A percentile compares a stretch with the other conserved stretches of the same genome.
Conservation (phyloP, 2,888 invertebrate genomes). For the Tipula lateralis region DNA sequence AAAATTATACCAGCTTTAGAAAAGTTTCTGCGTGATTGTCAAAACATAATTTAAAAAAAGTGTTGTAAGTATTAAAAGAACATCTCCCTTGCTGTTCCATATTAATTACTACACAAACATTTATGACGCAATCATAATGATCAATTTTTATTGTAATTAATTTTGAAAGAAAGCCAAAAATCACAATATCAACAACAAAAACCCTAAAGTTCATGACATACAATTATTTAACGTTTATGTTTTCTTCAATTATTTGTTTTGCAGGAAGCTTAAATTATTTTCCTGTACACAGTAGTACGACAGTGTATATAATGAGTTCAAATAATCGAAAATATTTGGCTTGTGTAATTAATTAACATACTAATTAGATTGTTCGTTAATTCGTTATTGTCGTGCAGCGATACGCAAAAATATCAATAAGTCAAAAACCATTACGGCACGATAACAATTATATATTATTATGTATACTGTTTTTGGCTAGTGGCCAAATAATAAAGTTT, state of each 20-base stretch:
- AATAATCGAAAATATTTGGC: neutral
- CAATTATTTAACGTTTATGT: neutral
- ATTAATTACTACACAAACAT: neutral
- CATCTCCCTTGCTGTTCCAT: neutral
- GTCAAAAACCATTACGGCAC: neutral
- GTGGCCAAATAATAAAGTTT: neutral
- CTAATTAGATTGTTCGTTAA: conserved; percentile 19
- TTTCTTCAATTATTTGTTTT: neutral
- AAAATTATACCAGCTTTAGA: no score
- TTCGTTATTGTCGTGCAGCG: neutral
- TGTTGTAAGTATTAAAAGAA: neutral
- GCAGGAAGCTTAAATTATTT: neutral
- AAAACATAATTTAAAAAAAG: neutral
- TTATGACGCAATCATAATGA: neutral
- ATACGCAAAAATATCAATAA: neutral
- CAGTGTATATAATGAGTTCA: neutral
- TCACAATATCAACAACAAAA: neutral
- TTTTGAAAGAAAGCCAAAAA: neutral
- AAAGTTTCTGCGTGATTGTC: no score
- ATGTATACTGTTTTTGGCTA: neutral
- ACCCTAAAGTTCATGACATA: neutral
- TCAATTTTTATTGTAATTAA: neutral
- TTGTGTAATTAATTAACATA: neutral
- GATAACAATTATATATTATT: neutral
- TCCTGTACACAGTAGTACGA: neutral